phyloP scores from a whole-genome alignment of 2,113 vertebrate genomes.

The Xerus inauris region DNA sequence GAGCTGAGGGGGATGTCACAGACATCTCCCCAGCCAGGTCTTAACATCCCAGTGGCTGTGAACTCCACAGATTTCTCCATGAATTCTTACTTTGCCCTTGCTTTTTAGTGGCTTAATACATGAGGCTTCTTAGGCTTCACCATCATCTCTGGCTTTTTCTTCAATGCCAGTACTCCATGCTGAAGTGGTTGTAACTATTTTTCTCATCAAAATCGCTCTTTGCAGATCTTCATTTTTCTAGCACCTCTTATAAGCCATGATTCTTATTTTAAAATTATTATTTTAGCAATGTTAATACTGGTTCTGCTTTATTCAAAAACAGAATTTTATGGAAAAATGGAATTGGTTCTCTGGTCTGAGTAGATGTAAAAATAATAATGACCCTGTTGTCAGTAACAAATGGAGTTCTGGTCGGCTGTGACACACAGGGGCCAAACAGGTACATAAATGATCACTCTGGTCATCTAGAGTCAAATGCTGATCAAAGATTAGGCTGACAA shows the following conservation, averaged over 20 bases:
- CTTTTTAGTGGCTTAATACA: background rate
- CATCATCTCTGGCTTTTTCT: background rate
- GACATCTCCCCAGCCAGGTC: background rate
- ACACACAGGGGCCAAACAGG: background rate
- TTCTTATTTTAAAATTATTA: background rate
- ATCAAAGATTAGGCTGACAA: background rate
- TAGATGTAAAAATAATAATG: background rate
- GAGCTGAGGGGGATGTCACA: background rate
- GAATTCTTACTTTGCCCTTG: background rate
- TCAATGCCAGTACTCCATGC: background rate
- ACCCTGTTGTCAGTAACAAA: background rate
- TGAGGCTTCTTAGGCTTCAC: background rate
- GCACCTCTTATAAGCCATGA: background rate
- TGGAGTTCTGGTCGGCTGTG: background rate
- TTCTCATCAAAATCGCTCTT: background rate
- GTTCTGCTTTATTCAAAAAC: background rate
- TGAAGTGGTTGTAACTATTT: background rate
- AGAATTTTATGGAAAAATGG: background rate
- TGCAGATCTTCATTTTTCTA: background rate
- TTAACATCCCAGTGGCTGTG: background rate
- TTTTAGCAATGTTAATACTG: background rate
- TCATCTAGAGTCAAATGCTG: background rate
- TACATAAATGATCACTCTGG: background rate
- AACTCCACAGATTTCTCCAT: too few species aligned
- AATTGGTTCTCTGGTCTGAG: background rate